These are phyloP conservation scores for Odontocerum albicorne DNA, from an alignment of 2,888 invertebrate species.

Conservation along the genomic window DNA sequence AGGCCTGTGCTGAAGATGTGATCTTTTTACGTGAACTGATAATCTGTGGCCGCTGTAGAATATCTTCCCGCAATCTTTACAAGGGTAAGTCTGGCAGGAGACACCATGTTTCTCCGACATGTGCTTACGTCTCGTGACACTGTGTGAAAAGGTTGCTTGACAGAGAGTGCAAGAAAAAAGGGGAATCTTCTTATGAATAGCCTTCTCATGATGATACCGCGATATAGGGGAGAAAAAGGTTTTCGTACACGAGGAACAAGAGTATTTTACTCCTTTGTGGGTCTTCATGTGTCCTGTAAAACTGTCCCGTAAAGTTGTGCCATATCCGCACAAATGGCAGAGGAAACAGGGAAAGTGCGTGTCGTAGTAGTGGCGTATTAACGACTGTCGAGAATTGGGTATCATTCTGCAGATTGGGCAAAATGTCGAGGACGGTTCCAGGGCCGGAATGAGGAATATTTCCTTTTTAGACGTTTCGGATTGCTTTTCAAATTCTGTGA, in stretches of 20 bases:
- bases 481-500: constrained; percentile 5
- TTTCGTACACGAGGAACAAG: constrained; percentile 13
- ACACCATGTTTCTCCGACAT: constrained; percentile 18
- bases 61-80: constrained; percentile 14
- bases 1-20: constrained; percentile 8
- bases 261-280: constrained; percentile 10
- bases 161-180: constrained; percentile 11
- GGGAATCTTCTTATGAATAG: constrained; percentile 17
- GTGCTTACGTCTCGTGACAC: constrained; percentile 13
- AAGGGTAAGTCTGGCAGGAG: neutral
- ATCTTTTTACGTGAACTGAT: constrained; percentile 9
- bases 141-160: constrained; percentile 9
- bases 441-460: constrained; percentile 14
- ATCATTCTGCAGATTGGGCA: constrained; percentile 21
- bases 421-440: constrained; percentile 3
- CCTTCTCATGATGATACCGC: constrained; percentile 16
- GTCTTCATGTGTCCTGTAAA: constrained; percentile 14
- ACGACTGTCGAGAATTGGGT: constrained; percentile 11
- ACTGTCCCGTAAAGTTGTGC: constrained; percentile 9
- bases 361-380: constrained; percentile 18
- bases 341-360: constrained; percentile 19
- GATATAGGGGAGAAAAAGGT: constrained; percentile 9
- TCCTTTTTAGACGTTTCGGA: constrained; percentile 1
- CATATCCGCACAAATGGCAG: constrained; percentile 17
- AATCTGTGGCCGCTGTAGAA: constrained; percentile 12